Conservation (phyloP, 2,113 vertebrate genomes). For the Anthoscopus minutus region DNA sequence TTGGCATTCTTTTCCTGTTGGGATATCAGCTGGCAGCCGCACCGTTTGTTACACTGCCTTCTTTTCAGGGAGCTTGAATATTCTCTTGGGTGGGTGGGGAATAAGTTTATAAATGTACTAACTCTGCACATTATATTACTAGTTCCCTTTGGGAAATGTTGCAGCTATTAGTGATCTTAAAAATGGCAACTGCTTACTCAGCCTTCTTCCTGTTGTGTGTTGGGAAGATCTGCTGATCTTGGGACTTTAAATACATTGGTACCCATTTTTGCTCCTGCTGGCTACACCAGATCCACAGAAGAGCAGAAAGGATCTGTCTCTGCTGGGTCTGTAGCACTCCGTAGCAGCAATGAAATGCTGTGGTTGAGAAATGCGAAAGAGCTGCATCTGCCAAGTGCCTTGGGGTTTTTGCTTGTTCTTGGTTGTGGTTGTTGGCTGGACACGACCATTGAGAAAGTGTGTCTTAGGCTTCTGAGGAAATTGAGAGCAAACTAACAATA, state of each 20-base stretch:
- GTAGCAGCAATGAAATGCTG: rapidly evolving
- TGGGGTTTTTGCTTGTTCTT: background rate
- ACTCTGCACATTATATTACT: background rate
- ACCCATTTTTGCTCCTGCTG: background rate
- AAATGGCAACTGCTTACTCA: background rate
- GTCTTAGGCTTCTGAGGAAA: background rate
- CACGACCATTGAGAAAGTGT: background rate
- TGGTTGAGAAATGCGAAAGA: background rate
- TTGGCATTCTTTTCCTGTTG: background rate
- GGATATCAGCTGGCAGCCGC: background rate
- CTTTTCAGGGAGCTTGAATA: background rate
- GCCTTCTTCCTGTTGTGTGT: background rate
- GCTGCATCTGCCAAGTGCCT: background rate
- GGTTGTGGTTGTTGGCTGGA: background rate
- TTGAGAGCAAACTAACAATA: background rate
- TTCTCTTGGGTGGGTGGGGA: background rate
- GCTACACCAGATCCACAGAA: background rate
- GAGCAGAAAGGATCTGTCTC: background rate
- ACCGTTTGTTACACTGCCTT: background rate
- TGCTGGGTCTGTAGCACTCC: background rate
- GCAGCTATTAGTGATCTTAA: background rate
- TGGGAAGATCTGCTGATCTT: background rate
- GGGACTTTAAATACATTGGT: background rate
- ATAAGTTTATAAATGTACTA: background rate
- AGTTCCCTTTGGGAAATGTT: background rate